Evolutionary conservation across 2,113 vertebrate species (phyloP).

Genomic region (Cepphus grylle): DNA sequence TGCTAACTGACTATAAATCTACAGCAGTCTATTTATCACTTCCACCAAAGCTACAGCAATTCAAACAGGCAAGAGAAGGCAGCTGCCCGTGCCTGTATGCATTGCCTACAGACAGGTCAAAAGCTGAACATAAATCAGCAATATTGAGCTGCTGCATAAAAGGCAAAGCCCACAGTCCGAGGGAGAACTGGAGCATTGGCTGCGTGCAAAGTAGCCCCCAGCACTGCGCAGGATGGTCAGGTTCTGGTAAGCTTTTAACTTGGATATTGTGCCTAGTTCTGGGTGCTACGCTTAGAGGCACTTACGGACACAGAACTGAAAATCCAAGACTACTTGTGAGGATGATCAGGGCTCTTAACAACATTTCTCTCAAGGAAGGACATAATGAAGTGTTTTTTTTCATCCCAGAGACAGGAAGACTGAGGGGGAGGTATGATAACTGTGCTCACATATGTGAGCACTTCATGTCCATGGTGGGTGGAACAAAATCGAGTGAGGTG

Average conservation of each 20-base stretch:
- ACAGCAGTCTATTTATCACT: slow-evolving; percentile 1
- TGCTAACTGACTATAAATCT: slow-evolving; percentile 29
- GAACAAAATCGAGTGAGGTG: neutral
- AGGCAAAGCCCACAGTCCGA: neutral
- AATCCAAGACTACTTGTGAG: neutral
- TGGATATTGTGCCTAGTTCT: neutral
- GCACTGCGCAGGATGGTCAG: accelerated
- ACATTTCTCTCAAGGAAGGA: neutral
- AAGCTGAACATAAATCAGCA: neutral
- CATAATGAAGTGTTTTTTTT: neutral
- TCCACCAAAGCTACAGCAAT: neutral
- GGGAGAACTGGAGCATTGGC: accelerated
- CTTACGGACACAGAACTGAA: neutral
- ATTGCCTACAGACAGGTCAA: neutral
- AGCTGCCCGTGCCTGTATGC: neutral
- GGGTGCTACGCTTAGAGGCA: accelerated
- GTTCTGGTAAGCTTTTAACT: neutral
- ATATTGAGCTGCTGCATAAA: neutral
- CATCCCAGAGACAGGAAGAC: neutral
- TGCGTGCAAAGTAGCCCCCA: accelerated
- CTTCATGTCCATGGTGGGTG: accelerated
- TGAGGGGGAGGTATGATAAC: neutral
- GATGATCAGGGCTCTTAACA: neutral
- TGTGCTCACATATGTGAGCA: neutral
- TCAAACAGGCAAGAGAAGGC: neutral